These are phyloP conservation scores for Ormyrus rosae DNA, from an alignment of 2,888 invertebrate genomes.

Conservation along the genomic window DNA sequence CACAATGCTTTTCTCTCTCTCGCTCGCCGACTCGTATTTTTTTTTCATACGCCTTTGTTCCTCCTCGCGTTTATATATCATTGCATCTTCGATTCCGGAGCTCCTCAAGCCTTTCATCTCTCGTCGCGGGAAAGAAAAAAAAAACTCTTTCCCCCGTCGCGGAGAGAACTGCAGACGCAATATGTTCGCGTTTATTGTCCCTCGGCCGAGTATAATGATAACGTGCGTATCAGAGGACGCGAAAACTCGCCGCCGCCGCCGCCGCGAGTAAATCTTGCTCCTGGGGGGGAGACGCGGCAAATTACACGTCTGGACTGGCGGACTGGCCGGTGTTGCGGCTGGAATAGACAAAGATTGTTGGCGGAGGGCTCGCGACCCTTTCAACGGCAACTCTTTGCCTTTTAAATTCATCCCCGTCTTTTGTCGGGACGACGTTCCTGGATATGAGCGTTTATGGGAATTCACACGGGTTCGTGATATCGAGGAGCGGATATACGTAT, in stretches of 20 bases:
- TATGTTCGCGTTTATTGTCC: conserved; percentile 25
- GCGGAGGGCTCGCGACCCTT: neutral
- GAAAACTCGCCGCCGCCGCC: neutral
- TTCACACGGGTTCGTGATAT: conserved; percentile 9
- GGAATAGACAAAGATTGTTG: neutral
- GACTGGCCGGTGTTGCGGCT: neutral
- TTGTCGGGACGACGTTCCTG: neutral
- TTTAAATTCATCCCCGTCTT: neutral
- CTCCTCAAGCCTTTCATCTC: conserved; percentile 18
- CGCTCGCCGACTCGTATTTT: neutral
- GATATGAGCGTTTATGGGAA: neutral
- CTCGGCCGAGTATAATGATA: neutral
- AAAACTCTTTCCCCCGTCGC: neutral
- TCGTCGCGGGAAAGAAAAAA: neutral
- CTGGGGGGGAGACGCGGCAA: neutral
- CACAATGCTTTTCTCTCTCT: conserved; percentile 61
- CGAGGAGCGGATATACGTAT: neutral
- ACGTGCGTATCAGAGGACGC: conserved; percentile 7
- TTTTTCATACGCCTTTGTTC: neutral
- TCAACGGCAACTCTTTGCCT: neutral
- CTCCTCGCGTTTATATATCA: neutral
- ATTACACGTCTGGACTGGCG: conserved; percentile 11
- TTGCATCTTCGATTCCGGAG: neutral
- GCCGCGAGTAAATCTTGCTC: conserved; percentile 28
- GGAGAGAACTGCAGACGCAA: conserved; percentile 7